phyloP scores from a whole-genome alignment of 2,888 invertebrate genomes.

The Alloscopus bannaensis region DNA sequence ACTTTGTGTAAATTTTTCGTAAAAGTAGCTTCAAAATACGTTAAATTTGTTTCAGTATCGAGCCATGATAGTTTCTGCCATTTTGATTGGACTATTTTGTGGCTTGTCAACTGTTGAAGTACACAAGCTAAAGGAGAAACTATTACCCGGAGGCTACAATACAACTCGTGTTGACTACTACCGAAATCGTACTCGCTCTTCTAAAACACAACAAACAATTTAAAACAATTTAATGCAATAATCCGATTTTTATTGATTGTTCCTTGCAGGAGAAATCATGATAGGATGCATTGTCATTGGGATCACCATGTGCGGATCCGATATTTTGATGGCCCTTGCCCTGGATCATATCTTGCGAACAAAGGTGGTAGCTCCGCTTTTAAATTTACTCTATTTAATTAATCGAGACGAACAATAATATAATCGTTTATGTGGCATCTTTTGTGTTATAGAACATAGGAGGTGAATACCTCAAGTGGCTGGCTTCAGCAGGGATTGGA shows the following conservation, averaged over 20 bases:
- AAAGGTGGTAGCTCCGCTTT: neutral
- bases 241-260: neutral
- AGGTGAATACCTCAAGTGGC: conserved; percentile 1
- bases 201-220: conserved; percentile 12
- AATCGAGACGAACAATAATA: neutral
- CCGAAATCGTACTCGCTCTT: conserved; percentile 27
- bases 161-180: conserved; percentile 31
- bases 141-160: neutral
- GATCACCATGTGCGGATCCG: conserved; percentile 26
- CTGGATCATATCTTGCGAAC: conserved; percentile 37
- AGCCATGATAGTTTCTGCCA: conserved; percentile 7
- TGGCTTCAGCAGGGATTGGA: neutral
- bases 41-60: conserved; percentile 26
- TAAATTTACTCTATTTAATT: neutral
- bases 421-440: neutral
- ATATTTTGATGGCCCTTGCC: conserved; percentile 48
- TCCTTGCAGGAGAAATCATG: conserved; percentile 27
- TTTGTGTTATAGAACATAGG: neutral
- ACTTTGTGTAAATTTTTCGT: neutral
- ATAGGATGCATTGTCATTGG: neutral
- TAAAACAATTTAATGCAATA: neutral
- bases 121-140: conserved; percentile 8
- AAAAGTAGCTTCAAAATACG: neutral
- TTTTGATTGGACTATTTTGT: conserved; percentile 39
- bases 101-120: conserved; percentile 28